These are phyloP conservation scores for Piscicola geometra DNA, from an alignment of 2,888 invertebrate species.

Conservation along the genomic window DNA sequence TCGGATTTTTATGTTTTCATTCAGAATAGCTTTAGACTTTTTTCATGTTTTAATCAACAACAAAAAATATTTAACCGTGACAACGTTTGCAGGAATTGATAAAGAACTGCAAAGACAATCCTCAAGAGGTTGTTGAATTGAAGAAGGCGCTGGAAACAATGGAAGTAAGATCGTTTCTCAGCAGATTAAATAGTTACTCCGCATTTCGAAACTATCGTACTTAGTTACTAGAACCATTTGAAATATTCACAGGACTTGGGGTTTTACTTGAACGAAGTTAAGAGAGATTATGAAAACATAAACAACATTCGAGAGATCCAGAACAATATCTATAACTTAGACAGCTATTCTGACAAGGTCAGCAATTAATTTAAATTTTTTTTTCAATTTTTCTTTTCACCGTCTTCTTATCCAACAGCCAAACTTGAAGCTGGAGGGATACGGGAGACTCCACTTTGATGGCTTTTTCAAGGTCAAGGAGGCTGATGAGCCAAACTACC, in stretches of 20 bases:
- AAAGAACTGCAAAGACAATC: constrained; percentile 19
- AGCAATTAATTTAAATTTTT: background rate
- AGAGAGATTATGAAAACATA: constrained; percentile 36
- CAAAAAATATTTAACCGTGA: no score
- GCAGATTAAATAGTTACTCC: background rate
- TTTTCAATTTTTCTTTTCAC: background rate
- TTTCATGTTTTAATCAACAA: no score
- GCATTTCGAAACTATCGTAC: no score
- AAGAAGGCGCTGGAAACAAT: constrained; percentile 7
- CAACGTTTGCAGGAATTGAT: constrained; percentile 24
- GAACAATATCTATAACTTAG: constrained; percentile 9
- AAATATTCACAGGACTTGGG: constrained; percentile 35
- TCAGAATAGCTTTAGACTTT: no score
- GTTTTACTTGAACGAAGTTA: constrained; percentile 38
- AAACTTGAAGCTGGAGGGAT: constrained; percentile 10
- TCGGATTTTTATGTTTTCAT: no score
- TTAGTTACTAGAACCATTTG: no score
- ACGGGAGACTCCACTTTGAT: constrained; percentile 30
- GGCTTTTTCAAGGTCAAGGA: constrained; percentile 29
- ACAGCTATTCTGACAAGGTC: background rate
- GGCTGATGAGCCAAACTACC: background rate
- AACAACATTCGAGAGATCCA: constrained; percentile 32
- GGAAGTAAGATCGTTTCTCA: background rate
- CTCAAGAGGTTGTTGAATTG: background rate
- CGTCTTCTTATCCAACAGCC: background rate